These are phyloP conservation scores for Drosophila kanapiae DNA, from an alignment of 1,140 invertebrate species.

Conservation along the genomic window DNA sequence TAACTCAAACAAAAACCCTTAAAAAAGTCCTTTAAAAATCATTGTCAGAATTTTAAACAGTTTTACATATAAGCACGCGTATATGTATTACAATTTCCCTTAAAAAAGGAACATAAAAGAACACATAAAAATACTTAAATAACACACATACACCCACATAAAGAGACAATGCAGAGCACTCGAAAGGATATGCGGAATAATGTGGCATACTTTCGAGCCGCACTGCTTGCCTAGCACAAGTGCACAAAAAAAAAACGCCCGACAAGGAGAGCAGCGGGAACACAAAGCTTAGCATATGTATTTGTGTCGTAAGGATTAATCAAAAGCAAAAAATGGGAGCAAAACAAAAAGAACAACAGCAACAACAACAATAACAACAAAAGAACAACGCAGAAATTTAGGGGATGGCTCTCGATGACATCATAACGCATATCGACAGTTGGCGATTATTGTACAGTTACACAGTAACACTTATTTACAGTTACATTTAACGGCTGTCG, in stretches of 20 bases:
- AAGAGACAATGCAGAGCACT: slow-evolving; percentile 40
- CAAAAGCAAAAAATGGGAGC: slow-evolving; percentile 22
- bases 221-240: slow-evolving; percentile 37
- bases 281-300: slow-evolving; percentile 33
- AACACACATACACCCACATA: not conserved
- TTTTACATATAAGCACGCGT: not conserved
- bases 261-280: slow-evolving; percentile 6
- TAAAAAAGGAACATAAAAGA: not conserved
- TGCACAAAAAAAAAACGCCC: slow-evolving; percentile 11
- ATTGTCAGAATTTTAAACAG: not conserved
- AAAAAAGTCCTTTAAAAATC: not conserved
- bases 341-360: slow-evolving; percentile 25
- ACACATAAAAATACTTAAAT: slow-evolving; percentile 4
- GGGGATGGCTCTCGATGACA: slow-evolving; percentile 55
- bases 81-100: not conserved
- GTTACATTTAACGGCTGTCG: slow-evolving; percentile 2
- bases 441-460: slow-evolving; percentile 41
- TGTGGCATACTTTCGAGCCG: slow-evolving; percentile 53
- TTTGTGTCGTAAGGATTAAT: slow-evolving; percentile 42
- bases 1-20: not conserved
- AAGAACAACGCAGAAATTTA: slow-evolving; percentile 1
- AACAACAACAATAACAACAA: slow-evolving; percentile 2
- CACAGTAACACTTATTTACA: slow-evolving; percentile 34
- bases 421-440: slow-evolving; percentile 62
- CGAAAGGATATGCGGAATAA: slow-evolving; percentile 53